Conservation (phyloP, 2,888 invertebrate species). For the Drosophila prolongata region DNA sequence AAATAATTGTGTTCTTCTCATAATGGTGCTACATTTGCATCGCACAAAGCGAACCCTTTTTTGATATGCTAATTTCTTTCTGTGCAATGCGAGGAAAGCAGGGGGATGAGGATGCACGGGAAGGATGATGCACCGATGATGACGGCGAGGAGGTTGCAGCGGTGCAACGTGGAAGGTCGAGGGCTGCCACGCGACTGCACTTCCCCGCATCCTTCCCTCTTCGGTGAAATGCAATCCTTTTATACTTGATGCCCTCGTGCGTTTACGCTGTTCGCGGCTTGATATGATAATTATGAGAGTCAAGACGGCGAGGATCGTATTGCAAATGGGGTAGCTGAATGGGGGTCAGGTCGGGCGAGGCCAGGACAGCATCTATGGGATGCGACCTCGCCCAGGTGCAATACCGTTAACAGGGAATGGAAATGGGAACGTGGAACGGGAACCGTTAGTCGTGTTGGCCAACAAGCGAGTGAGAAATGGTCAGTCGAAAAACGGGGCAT, state of each 20-base stretch:
- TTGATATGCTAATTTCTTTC: not conserved
- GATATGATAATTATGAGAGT: conserved; percentile 70
- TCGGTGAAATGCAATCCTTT: conserved; percentile 43
- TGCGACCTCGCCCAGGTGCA: conserved; percentile 32
- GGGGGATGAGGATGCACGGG: not conserved
- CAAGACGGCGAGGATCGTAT: conserved; percentile 54
- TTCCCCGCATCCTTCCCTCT: not conserved
- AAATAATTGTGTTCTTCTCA: too few relatives aligned
- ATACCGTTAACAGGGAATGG: conserved; percentile 63
- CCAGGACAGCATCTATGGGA: not conserved
- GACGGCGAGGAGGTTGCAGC: conserved; percentile 19
- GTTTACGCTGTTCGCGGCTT: conserved; percentile 11
- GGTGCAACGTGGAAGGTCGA: conserved; percentile 9
- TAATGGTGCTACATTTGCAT: too few relatives aligned
- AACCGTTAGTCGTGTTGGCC: conserved; percentile 42
- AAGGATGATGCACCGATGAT: not conserved
- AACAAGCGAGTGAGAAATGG: conserved; percentile 45
- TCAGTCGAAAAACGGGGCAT: not conserved
- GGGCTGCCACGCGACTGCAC: conserved; percentile 32
- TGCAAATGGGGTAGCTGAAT: conserved; percentile 29
- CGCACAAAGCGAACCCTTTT: too few relatives aligned
- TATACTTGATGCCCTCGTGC: conserved; percentile 6
- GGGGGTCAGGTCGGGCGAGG: not conserved
- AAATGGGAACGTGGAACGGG: too few relatives aligned
- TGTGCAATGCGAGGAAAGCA: not conserved